Percentiles rank a stretch among this genome's conserved stretches.
These are phyloP conservation scores for Heliothis subflexa DNA, from an alignment of 1,140 invertebrate genomes.

Conservation along the genomic window DNA sequence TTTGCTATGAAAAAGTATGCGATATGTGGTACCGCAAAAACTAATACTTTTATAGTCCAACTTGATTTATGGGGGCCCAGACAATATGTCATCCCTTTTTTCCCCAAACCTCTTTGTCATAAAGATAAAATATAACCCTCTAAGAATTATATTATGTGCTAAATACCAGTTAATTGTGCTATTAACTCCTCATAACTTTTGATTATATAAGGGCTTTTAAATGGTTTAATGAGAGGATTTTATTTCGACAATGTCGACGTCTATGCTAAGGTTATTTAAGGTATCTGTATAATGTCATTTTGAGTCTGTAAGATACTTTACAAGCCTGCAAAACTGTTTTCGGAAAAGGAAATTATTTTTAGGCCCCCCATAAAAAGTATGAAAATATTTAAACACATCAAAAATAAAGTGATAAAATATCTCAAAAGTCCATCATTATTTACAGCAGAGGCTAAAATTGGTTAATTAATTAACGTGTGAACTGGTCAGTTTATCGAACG, in stretches of 20 bases:
- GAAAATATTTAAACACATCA: no score
- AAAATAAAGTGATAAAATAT: background rate
- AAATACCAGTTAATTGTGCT: conserved; percentile 34
- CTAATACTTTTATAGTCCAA: background rate
- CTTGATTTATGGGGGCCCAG: conserved; percentile 6
- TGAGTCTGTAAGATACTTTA: no score
- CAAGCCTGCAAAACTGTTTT: background rate
- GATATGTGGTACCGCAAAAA: conserved; percentile 6
- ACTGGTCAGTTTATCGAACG: conserved; percentile 4
- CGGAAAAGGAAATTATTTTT: no score
- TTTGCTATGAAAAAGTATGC: background rate
- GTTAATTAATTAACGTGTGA: conserved; percentile 37
- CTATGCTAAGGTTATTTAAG: background rate
- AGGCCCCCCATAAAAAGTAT: no score
- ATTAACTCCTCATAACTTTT: conserved; percentile 33
- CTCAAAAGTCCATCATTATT: conserved; percentile 10
- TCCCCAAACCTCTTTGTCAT: background rate
- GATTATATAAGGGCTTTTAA: conserved; percentile 33
- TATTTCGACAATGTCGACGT: conserved; percentile 11
- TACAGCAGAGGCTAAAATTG: background rate
- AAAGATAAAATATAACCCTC: conserved; percentile 6
- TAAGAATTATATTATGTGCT: conserved; percentile 38
- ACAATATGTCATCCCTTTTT: conserved; percentile 24
- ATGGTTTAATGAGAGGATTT: background rate
- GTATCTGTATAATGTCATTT: no score